phyloP scores from a whole-genome alignment of 2,797 vertebrate genomes.

The Geotrypetes seraphini region DNA sequence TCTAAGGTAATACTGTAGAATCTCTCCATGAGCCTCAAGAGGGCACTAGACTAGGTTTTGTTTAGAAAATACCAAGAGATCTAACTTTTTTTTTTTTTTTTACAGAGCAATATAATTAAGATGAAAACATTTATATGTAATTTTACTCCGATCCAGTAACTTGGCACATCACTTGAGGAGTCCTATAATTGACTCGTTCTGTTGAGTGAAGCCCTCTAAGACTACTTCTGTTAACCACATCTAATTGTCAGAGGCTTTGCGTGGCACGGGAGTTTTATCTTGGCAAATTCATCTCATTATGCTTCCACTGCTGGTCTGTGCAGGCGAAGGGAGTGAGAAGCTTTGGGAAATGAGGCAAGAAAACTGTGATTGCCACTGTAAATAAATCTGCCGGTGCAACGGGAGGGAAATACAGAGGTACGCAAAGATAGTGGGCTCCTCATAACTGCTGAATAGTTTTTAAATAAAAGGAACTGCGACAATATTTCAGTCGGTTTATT shows the following conservation, averaged over 20 bases:
- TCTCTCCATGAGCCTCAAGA: too few relatives aligned
- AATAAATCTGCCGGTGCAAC: too few relatives aligned
- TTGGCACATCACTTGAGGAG: neutral
- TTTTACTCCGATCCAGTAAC: neutral
- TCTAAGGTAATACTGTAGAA: too few relatives aligned
- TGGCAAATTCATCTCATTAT: constrained; percentile 1
- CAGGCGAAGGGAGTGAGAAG: neutral
- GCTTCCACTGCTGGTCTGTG: neutral
- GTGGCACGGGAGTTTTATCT: neutral
- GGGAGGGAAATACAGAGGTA: too few relatives aligned
- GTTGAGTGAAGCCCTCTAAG: constrained; percentile 1
- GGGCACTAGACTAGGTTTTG: too few relatives aligned
- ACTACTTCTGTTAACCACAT: neutral
- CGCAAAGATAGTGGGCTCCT: too few relatives aligned
- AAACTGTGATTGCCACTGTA: neutral
- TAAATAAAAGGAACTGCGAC: too few relatives aligned
- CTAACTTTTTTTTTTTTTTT: neutral
- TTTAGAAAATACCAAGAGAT: neutral
- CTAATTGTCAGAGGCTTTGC: neutral
- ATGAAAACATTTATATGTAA: too few relatives aligned
- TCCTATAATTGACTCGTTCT: constrained; percentile 5
- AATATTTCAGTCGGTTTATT: too few relatives aligned
- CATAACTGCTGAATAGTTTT: too few relatives aligned
- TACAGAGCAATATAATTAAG: too few relatives aligned
- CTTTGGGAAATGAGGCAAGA: neutral